A percentile compares a stretch with the other conserved stretches of the same genome.
These are phyloP conservation scores for Bungarus multicinctus DNA, from an alignment of 2,113 vertebrate species.

Conservation along the genomic window DNA sequence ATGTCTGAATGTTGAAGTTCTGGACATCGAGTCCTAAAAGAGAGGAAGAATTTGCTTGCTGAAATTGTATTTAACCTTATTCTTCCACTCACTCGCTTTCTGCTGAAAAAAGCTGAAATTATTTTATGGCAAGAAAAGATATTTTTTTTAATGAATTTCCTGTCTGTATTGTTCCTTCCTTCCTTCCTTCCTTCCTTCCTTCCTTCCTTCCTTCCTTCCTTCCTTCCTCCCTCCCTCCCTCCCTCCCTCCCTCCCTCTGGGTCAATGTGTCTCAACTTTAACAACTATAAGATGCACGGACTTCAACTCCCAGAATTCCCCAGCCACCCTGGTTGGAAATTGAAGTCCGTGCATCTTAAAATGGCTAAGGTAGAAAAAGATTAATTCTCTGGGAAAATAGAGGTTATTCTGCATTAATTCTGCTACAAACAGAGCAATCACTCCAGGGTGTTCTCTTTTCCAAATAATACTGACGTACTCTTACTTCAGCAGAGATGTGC, in stretches of 20 bases:
- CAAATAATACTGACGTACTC: not conserved
- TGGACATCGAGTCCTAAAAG: not conserved
- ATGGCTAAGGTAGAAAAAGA: not conserved
- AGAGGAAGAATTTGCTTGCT: not conserved
- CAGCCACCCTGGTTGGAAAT: not conserved
- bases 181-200: too few relatives aligned
- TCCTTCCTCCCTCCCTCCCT: too few relatives aligned
- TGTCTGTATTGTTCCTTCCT: not conserved
- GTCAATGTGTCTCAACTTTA: not conserved
- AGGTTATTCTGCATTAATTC: not conserved
- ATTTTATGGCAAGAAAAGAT: not conserved
- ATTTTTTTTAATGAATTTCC: not conserved
- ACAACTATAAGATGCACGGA: not conserved
- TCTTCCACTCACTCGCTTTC: not conserved
- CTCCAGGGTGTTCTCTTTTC: not conserved
- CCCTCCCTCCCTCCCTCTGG: not conserved
- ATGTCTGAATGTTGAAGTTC: not conserved
- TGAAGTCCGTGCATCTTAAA: not conserved
- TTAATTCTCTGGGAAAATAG: not conserved
- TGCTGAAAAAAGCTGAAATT: not conserved
- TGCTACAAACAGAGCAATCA: not conserved
- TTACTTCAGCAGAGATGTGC: not conserved
- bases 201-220: too few relatives aligned
- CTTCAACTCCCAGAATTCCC: not conserved
- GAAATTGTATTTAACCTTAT: not conserved